Evolutionary conservation across 2,797 vertebrate species (phyloP).

Genomic region (Oophaga sylvatica): DNA sequence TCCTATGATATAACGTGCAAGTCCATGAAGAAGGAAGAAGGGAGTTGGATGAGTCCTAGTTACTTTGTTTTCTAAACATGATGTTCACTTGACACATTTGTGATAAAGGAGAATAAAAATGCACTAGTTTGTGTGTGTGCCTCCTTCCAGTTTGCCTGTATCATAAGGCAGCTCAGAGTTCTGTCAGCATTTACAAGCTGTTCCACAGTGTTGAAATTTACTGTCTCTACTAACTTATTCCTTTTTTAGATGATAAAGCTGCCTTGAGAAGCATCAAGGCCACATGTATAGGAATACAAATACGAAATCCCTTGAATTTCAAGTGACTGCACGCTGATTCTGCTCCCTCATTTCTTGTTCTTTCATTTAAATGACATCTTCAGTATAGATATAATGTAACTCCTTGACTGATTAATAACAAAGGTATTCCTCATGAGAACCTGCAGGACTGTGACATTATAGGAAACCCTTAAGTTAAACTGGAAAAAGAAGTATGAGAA

Average conservation of each 20-base stretch:
- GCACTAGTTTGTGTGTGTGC: conserved; percentile 26
- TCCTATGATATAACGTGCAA: conserved; percentile 16
- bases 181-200: conserved; percentile 45
- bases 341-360: conserved; percentile 16
- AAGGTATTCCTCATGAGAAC: not conserved
- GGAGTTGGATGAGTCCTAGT: not conserved
- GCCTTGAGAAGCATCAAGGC: conserved; percentile 31
- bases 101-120: conserved; percentile 15
- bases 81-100: conserved; percentile 42
- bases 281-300: conserved; percentile 47
- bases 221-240: conserved; percentile 56
- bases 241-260: conserved; percentile 51
- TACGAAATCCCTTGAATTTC: conserved; percentile 46
- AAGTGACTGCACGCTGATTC: conserved; percentile 25
- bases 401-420: conserved; percentile 4
- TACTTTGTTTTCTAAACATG: conserved; percentile 28
- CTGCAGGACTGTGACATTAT: not conserved
- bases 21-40: conserved; percentile 13
- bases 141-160: conserved; percentile 9
- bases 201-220: conserved; percentile 40
- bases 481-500: not conserved
- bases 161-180: conserved; percentile 25
- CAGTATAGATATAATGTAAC: not conserved
- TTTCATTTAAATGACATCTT: conserved; percentile 21
- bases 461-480: not conserved